Evolutionary conservation across 2,113 vertebrate genomes (phyloP), one percentile per base, ranked within the genome.

Genomic region (Prinia subflava): DNA sequence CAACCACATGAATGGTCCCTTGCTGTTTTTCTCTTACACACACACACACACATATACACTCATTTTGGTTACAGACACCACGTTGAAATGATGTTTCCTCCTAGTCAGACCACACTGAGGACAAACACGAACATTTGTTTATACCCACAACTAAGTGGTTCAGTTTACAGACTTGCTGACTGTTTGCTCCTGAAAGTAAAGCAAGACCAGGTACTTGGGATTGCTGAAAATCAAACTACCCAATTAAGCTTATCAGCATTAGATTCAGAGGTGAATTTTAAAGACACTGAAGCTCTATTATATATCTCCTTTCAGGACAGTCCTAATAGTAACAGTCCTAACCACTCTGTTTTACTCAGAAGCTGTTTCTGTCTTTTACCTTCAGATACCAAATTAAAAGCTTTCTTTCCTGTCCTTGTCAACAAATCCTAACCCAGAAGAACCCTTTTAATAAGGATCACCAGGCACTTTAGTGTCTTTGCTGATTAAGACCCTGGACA

Each of bases 391-490:
- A 71, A 53, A 87, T 22, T 23, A 56, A 83, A 88, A 76, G 46
- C 31, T 73, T 79, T 46, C 13, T 76, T 83, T 83, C 15, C 17
- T 55, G 55, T 74, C 42, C 35, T 91, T 91, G 59, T 63, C 63
- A 80, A 55, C 59, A 89, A 85, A 85, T 87, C 33, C 28, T 65
- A 83, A 53, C 50, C 30, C 30, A 53, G 59, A 91, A 91, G 78
- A 70, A 44, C 33, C 24, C 35, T 33, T 65, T 85, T 91, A 97
- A 89, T 93, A 81, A 81, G 86, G 84, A 96, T 94, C 63, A 90
- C 28, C 69, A 73, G 46, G n/a, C 67, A 93, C 39, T 94, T 88
- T 55, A 77, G 11, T 81, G 79, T 47, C 79, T 86, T 87, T 86
- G 24, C 55, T 83, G 70, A 74, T 88, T 95, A 94, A 94, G 70